Conservation (phyloP, 1,140 invertebrate genomes). For the Drosophila seguyi region DNA sequence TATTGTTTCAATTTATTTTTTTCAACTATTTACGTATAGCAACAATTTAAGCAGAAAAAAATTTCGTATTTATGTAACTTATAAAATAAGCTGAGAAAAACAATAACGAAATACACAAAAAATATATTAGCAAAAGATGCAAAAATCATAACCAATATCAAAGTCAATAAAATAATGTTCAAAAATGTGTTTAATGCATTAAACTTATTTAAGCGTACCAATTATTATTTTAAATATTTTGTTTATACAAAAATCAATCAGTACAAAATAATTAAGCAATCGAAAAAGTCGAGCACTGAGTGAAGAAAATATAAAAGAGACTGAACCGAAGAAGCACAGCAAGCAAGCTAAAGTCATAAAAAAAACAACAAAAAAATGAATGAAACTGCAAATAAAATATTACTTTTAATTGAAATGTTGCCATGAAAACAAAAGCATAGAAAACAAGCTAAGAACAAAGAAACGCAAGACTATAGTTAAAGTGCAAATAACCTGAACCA, state of each 20-base stretch:
- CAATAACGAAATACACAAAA: conserved; percentile 68
- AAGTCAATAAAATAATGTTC: conserved; percentile 84
- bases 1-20: conserved; percentile 16
- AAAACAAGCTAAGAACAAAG: conserved; percentile 26
- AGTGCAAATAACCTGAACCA: conserved; percentile 47
- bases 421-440: conserved; percentile 13
- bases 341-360: conserved; percentile 18
- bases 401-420: conserved; percentile 28
- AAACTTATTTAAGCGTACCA: conserved; percentile 76
- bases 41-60: conserved; percentile 58
- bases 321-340: conserved; percentile 26
- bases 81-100: conserved; percentile 70
- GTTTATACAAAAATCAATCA: conserved; percentile 62
- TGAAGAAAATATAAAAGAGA: conserved; percentile 30
- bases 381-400: conserved; percentile 23
- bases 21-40: conserved; percentile 49
- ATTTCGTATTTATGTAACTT: conserved; percentile 67
- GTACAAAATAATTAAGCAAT: conserved; percentile 58
- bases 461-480: conserved; percentile 1
- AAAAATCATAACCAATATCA: conserved; percentile 73
- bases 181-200: conserved; percentile 80
- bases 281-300: conserved; percentile 33
- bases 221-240: conserved; percentile 78
- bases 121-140: conserved; percentile 73
- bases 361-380: conserved; percentile 25